phyloP scores from a whole-genome alignment of 2,113 vertebrate species.

The Tragelaphus scriptus region DNA sequence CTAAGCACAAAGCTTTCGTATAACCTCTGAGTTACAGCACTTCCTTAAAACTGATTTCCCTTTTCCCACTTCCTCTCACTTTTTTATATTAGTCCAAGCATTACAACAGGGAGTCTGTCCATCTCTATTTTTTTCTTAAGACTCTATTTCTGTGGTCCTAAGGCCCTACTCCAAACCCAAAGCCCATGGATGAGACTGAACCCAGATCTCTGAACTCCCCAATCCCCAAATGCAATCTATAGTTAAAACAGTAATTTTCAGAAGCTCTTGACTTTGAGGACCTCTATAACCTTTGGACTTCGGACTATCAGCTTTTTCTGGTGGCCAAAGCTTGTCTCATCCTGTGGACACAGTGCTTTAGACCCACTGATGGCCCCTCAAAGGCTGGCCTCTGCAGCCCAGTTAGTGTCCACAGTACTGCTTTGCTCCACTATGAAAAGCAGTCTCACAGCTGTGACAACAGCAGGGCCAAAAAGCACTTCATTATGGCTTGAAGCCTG shows the following conservation, averaged over 20 bases:
- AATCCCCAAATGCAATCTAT: not conserved
- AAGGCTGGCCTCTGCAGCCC: not conserved
- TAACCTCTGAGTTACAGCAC: not conserved
- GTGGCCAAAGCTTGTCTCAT: not conserved
- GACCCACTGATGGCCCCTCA: not conserved
- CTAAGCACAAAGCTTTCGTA: constrained; percentile 17
- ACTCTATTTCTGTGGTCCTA: not conserved
- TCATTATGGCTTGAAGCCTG: constrained; percentile 42
- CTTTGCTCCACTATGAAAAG: constrained; percentile 24
- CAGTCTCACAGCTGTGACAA: constrained; percentile 29
- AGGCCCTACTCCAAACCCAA: not conserved
- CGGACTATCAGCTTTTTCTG: not conserved
- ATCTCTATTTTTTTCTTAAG: constrained; percentile 25
- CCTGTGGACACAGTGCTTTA: not conserved
- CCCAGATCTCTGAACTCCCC: not conserved
- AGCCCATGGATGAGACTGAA: not conserved
- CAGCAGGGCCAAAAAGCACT: constrained; percentile 16
- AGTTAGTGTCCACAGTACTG: not conserved
- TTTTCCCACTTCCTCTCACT: not conserved
- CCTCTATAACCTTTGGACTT: not conserved
- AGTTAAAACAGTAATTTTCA: constrained; percentile 6
- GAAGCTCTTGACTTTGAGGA: not conserved
- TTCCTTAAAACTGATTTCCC: not conserved
- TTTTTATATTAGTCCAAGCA: not conserved
- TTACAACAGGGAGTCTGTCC: not conserved